Conservation (phyloP, 2,888 invertebrate genomes). For the Amaurobius ferox region DNA sequence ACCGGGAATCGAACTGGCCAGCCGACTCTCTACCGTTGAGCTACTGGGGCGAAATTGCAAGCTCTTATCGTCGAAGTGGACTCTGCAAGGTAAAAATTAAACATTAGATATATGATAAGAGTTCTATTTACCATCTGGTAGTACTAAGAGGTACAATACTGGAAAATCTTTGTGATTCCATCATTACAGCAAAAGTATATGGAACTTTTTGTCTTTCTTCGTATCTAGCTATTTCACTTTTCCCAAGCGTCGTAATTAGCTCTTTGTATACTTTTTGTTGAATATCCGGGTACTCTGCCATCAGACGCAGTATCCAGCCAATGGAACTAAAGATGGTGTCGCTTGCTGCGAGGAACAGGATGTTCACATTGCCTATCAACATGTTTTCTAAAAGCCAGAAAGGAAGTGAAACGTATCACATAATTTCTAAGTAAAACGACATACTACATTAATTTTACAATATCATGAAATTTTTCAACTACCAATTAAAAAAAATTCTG, state of each 20-base stretch:
- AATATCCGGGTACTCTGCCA: constrained; percentile 81
- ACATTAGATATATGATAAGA: too few species aligned
- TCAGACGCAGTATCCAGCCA: constrained; percentile 79
- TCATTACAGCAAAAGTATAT: constrained; percentile 86
- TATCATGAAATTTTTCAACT: too few species aligned
- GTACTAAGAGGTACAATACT: constrained; percentile 72
- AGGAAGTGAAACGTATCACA: not conserved
- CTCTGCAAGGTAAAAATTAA: too few species aligned
- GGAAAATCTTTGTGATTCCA: constrained; percentile 88
- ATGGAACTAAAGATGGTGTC: constrained; percentile 55
- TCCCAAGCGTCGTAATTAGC: constrained; percentile 82
- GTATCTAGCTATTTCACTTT: constrained; percentile 80
- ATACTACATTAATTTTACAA: too few species aligned
- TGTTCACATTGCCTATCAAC: constrained; percentile 36
- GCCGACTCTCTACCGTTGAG: too few species aligned
- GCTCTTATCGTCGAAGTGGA: too few species aligned
- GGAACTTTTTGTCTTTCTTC: constrained; percentile 85
- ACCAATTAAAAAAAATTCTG: too few species aligned
- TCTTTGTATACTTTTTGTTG: constrained; percentile 81
- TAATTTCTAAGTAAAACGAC: not conserved
- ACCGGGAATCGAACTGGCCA: too few species aligned
- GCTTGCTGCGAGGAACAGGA: constrained; percentile 40
- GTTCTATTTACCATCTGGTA: constrained; percentile 65
- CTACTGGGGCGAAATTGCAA: too few species aligned
- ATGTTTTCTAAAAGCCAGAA: constrained; percentile 20